Evolutionary conservation across 2,797 vertebrate genomes (phyloP), one percentile per base, ranked within the genome.

Genomic region (Uromys caudimaculatus): DNA sequence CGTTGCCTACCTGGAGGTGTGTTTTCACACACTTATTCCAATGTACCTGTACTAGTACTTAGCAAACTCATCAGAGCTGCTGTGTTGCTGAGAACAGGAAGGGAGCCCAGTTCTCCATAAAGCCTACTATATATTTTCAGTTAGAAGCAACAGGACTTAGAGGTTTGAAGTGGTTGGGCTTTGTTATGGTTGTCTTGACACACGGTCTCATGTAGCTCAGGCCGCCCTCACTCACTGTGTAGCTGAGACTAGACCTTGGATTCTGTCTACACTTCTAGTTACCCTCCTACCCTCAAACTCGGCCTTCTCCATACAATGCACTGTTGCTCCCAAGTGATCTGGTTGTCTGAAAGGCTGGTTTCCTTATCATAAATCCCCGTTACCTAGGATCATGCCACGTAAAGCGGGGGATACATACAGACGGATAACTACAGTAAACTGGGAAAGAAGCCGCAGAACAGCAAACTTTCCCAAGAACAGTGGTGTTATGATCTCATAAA

Each of bases 301-400:
- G 1, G 3, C 62, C 83, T 67, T 67, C 83, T 32, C 19, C 35
- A 12, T 85, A 44, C 44, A 32, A 67, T 2, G 6, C 47, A 54
- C 44, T 38, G 35, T 11, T 13, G 27, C 6, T 67, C 21, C 76
- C 7, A 85, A 44, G 77, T 14, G 52, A 8, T 12, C 12, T 91
- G 58, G 44, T 56, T 50, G n/a, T 58, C 58, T 75, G 82, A 50
- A 71, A 58, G 64, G 47, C 75, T 94, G 12, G 58, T 19, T 64
- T 91, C 58, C 29, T 92, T 87, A 54, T 19, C 58, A 90, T 69
- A 35, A 84, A 94, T 81, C n/a, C 35, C 71, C 29, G 91, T 82
- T 47, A 93, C 24, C 41, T 87, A 21, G 78, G 32, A 44, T 81
- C 64, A 91, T 14, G 35, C 27, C 84, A 92, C 89, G 71, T 87